Base-by-base conservation (phyloP, 2,113 vertebrate genomes). In the Ellobius talpinus region DNA sequence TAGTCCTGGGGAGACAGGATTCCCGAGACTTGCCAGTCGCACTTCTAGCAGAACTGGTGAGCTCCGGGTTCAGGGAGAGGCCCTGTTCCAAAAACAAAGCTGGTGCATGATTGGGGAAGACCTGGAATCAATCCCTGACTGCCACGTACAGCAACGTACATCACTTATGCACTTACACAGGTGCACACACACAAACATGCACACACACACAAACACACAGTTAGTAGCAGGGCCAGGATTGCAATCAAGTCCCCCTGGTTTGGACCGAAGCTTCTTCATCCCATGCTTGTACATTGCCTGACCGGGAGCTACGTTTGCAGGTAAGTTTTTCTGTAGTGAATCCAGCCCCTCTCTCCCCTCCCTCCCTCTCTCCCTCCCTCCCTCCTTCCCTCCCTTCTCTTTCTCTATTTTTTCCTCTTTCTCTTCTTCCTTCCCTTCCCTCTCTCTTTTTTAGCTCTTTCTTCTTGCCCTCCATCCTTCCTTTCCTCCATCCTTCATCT, bases 391-490 rank as follows among this genome's bases (percentile, higher is more conserved):
- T 21, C 29, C 3, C 2, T 73, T 65, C 24, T 26, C 36, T 33
- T 19, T 13, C 31, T 31, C 45, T 24, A 42, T 24, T 1, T 21
- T 2, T 52, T 26, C 33, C 5, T 24, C 17, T 10, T 45, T 31
- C 10, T 11, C 7, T 21, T 9, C 16, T n/a, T 10, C 3, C 10
- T 3, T 31, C 23, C 14, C 8, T 11, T 3, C 17, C 10, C 21
- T 13, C 24, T 26, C 31, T 2, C 16, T 6, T 26, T 39, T 86
- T 1, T 31, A 12, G 11, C 58, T 7, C 24, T 6, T 26, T 3
- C 9, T 8, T 55, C 50, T 14, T 21, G 5, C 4, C 5, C 6
- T 23, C 9, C 9, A 7, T 14, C 7, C 26, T 29, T 9, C 8
- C 29, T 86, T 12, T 2, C 5, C 10, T 29, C 5, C 14, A 23